Base-by-base conservation (phyloP, 2,888 invertebrate species). In the Agrilus cyanescens region DNA sequence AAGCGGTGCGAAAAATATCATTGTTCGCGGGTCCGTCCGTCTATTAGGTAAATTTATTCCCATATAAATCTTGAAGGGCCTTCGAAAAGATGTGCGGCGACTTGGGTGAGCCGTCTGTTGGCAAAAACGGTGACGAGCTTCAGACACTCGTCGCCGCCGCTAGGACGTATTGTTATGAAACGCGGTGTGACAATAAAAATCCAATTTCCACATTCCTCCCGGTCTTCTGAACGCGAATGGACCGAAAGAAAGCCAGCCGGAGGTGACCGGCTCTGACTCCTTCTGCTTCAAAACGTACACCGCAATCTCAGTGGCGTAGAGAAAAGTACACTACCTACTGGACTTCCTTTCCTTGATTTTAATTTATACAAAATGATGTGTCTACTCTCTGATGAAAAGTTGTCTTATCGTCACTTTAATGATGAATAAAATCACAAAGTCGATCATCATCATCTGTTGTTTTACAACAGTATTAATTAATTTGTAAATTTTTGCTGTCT, bases 111-210 rank as follows among this genome's bases (percentile, higher is more conserved):
- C 45, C 37, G 10, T 37, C 15, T 33, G 40, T 35, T 42, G 38
- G 30, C 38, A 55, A 55, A 56, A 51, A 52, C 49, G 36, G 42
- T 53, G 53, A 51, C 50, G 52, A 53, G 47, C 35, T 47, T 46
- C 49, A 48, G 52, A 53, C 52, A 51, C 47, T 48, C 51, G 45
- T 43, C 47, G 25, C 25, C 25, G 25, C 25, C 25, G 25, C 10
- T 25, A 46, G 53, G 49, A 50, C 45, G 57, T 56, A 59, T 59
- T 58, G 58, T 58, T 57, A 58, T 56, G 56, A 59, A 57, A 53
- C 53, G 53, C 54, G 52, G 56, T 56, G 59, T 58, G 62, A 62
- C 60, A 60, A 61, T 62, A 63, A 63, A 63, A 64, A 63, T 63
- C 58, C 61, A 61, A 61, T 63, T 61, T 61, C 57, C 57, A 52